Evolutionary conservation across 1,140 invertebrate genomes (phyloP).

Genomic region (Drosophila varians): DNA sequence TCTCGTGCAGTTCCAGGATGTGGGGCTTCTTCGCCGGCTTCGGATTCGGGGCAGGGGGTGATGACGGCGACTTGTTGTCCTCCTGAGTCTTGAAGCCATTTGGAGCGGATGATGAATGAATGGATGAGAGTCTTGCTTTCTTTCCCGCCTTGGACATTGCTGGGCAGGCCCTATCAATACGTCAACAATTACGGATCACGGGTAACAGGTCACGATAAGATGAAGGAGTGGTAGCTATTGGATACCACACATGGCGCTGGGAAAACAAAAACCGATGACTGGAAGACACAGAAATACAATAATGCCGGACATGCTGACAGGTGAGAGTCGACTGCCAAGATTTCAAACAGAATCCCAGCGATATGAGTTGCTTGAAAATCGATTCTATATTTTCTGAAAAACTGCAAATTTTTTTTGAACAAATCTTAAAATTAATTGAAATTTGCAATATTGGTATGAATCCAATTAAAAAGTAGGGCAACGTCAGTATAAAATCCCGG

Average conservation of each 20-base stretch:
- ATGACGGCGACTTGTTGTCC: background rate
- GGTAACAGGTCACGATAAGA: background rate
- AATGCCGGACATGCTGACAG: slow-evolving; percentile 68
- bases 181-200: slow-evolving; percentile 2
- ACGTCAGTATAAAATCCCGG: background rate
- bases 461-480: background rate
- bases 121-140: background rate
- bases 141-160: slow-evolving; percentile 10
- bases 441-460: background rate
- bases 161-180: background rate
- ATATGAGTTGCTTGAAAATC: no score
- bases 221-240: slow-evolving; percentile 8
- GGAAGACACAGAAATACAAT: slow-evolving; percentile 41
- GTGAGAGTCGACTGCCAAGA: slow-evolving; percentile 33
- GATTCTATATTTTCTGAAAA: no score
- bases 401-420: no score
- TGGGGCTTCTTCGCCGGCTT: background rate
- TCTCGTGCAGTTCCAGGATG: slow-evolving; percentile 24
- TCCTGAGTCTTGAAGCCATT: background rate
- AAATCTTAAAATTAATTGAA: no score
- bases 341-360: background rate
- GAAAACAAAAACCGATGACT: slow-evolving; percentile 34
- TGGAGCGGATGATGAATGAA: slow-evolving; percentile 4
- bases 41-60: slow-evolving; percentile 11
- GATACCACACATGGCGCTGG: slow-evolving; percentile 34